Conservation (phyloP, 2,888 invertebrate genomes). For the Drosophila meridiana region DNA sequence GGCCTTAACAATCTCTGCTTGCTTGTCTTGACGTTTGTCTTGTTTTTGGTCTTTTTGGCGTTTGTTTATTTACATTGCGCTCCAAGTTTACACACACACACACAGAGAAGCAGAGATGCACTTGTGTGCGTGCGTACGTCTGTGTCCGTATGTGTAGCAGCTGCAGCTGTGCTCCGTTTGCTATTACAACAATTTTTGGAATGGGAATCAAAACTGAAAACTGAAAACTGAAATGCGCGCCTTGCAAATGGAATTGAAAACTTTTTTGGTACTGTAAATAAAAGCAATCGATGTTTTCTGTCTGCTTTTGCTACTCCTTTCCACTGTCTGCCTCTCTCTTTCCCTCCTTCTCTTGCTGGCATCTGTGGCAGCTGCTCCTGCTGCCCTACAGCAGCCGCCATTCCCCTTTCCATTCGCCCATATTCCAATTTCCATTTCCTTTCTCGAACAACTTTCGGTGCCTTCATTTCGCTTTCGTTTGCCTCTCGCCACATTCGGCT, state of each 20-base stretch:
- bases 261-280: conserved; percentile 60
- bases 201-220: conserved; percentile 34
- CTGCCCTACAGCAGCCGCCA: conserved; percentile 32
- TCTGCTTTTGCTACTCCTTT: conserved; percentile 14
- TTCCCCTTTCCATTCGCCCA: conserved; percentile 17
- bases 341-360: not conserved
- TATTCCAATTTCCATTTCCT: conserved; percentile 35
- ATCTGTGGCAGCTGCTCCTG: conserved; percentile 34
- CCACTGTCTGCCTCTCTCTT: not conserved
- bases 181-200: conserved; percentile 48
- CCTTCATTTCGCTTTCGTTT: conserved; percentile 57
- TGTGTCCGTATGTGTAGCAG: conserved; percentile 37
- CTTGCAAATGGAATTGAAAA: conserved; percentile 60
- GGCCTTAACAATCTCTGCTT: conserved; percentile 35
- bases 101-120: conserved; percentile 29
- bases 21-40: conserved; percentile 32
- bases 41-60: conserved; percentile 57
- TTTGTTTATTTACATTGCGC: conserved; percentile 79
- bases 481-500: conserved; percentile 20
- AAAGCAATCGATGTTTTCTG: conserved; percentile 41
- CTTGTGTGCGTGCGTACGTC: conserved; percentile 27
- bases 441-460: conserved; percentile 34
- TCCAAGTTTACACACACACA: conserved; percentile 70
- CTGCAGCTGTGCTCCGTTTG: conserved; percentile 60
- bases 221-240: conserved; percentile 43